Evolutionary conservation across 2,113 vertebrate genomes (phyloP).

Genomic region (Pluvialis apricaria): DNA sequence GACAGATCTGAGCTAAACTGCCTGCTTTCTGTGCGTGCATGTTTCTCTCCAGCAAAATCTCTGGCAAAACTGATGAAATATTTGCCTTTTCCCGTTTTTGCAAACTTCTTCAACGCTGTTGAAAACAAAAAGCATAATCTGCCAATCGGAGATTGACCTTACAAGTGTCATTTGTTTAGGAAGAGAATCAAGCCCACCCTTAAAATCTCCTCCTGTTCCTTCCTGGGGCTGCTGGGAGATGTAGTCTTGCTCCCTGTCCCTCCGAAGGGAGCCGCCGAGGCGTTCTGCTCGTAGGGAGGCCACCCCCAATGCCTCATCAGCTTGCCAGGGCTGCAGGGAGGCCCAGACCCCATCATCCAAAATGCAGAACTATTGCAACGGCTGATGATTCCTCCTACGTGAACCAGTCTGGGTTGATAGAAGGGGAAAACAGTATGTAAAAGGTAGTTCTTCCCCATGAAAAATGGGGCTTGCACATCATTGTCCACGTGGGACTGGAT

Average conservation of each 20-base stretch:
- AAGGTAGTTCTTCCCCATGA: neutral
- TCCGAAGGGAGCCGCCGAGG: rapidly evolving
- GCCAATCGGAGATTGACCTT: neutral
- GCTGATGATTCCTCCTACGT: neutral
- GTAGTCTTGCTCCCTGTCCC: neutral
- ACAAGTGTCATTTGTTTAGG: neutral
- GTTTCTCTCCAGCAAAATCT: neutral
- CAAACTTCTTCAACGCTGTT: neutral
- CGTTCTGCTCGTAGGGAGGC: neutral
- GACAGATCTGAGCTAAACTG: neutral
- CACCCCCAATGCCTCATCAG: neutral
- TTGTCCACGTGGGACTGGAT: rapidly evolving
- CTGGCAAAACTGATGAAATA: neutral
- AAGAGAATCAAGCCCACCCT: neutral
- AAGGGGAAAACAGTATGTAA: neutral
- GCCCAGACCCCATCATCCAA: neutral
- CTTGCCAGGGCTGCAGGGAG: neutral
- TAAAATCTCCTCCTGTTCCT: neutral
- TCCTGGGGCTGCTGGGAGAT: slow-evolving; percentile 45
- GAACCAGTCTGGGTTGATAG: neutral
- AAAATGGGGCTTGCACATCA: neutral
- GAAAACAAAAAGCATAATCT: neutral
- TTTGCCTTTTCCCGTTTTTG: neutral
- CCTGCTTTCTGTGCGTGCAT: neutral
- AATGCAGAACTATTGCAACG: neutral